phyloP scores from a whole-genome alignment of 2,888 invertebrate genomes.

The Ormyrus rosae region DNA sequence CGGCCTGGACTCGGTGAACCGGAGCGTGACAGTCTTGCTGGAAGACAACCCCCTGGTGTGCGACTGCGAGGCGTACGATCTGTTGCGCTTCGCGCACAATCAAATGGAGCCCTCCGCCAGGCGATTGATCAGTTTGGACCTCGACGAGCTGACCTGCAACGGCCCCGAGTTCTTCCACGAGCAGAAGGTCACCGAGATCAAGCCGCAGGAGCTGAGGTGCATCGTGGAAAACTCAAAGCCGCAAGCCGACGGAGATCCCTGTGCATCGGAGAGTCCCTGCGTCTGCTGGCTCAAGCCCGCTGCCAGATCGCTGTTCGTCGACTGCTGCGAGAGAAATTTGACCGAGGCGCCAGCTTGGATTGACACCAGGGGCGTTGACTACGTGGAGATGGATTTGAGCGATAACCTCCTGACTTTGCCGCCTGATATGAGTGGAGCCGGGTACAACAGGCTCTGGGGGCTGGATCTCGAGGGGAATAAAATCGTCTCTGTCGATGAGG shows the following conservation, averaged over 20 bases:
- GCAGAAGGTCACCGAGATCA: constrained; percentile 64
- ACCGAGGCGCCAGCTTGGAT: constrained; percentile 75
- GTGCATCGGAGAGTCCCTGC: constrained; percentile 70
- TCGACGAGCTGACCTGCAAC: constrained; percentile 76
- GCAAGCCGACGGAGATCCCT: constrained; percentile 48
- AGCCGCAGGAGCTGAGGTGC: constrained; percentile 77
- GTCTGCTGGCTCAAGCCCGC: constrained; percentile 76
- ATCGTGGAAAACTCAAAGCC: constrained; percentile 58
- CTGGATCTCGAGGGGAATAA: constrained; percentile 78
- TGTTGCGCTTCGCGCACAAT: constrained; percentile 77
- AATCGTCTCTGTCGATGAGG: constrained; percentile 70
- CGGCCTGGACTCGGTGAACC: not conserved
- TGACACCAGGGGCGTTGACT: constrained; percentile 23
- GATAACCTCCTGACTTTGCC: constrained; percentile 73
- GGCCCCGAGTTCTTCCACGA: constrained; percentile 68
- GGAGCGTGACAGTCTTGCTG: constrained; percentile 74
- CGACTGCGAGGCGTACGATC: constrained; percentile 78
- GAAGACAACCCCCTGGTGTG: constrained; percentile 81
- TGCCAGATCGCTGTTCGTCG: constrained; percentile 76
- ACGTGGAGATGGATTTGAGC: constrained; percentile 75
- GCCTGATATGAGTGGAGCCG: constrained; percentile 69
- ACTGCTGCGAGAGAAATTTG: constrained; percentile 78
- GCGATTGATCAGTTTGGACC: constrained; percentile 70
- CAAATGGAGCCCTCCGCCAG: constrained; percentile 70
- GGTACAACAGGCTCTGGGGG: constrained; percentile 77